Base-by-base conservation (phyloP, 1,140 invertebrate genomes). In the Brachionus rubens region DNA sequence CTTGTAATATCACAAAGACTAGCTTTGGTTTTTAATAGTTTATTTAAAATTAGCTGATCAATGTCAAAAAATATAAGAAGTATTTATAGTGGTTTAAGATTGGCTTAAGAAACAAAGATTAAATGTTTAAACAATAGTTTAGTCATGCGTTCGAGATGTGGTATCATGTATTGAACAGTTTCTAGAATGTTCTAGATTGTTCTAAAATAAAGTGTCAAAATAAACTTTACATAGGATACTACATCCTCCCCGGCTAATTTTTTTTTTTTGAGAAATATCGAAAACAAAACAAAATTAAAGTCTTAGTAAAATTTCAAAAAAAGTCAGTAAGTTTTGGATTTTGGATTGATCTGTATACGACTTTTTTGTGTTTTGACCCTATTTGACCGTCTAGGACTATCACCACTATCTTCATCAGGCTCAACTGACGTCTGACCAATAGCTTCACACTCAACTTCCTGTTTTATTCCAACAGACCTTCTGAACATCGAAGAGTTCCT, bases 141-240 rank as follows among this genome's bases (percentile, higher is more conserved):
- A n/a, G n/a, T n/a, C n/a, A n/a, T n/a, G n/a, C n/a, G n/a, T n/a
- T n/a, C n/a, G n/a, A n/a, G n/a, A n/a, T n/a, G n/a, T n/a, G n/a
- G n/a, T n/a, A n/a, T n/a, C n/a, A n/a, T n/a, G n/a, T n/a, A n/a
- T n/a, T n/a, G n/a, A n/a, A n/a, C n/a, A n/a, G n/a, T n/a, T n/a
- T n/a, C n/a, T n/a, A n/a, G n/a, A n/a, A n/a, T n/a, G n/a, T n/a
- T n/a, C n/a, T n/a, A n/a, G n/a, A n/a, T n/a, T n/a, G n/a, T n/a
- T n/a, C n/a, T n/a, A n/a, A n/a, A n/a, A n/a, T n/a, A n/a, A n/a
- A n/a, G n/a, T n/a, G 47, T 21, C 47, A 50, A 50, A 50, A 50
- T 50, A 14, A 50, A 50, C 47, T 50, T 19, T 19, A 50, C n/a
- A 50, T 50, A 50, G 47, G 47, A 50, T 50, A 50, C 47, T 50